These are phyloP conservation scores for Zaprionus taronus DNA, from an alignment of 1,140 invertebrate species.

Conservation along the genomic window DNA sequence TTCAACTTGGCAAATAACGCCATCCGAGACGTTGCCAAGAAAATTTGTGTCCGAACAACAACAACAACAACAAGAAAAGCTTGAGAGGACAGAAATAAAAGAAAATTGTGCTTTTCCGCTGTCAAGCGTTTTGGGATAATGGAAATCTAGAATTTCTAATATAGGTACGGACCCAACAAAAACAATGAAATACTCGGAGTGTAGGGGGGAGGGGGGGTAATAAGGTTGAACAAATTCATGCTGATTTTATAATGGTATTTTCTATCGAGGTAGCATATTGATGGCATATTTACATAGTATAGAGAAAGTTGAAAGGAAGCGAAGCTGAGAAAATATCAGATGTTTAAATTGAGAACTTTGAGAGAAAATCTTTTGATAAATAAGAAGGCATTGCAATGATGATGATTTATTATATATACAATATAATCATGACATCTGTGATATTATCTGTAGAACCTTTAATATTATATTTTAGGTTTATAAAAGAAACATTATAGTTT, in stretches of 20 bases:
- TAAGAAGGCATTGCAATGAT: background rate
- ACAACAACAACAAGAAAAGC: conserved; percentile 38
- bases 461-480: too few species aligned
- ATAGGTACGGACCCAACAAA: background rate
- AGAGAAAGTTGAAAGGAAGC: background rate
- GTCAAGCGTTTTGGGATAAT: conserved; percentile 12
- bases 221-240: background rate
- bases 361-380: background rate
- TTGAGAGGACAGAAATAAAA: conserved; percentile 3
- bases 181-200: background rate
- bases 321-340: too few species aligned
- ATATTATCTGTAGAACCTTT: too few species aligned
- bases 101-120: conserved; percentile 18
- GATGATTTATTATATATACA: too few species aligned
- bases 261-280: background rate
- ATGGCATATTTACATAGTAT: background rate
- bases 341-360: background rate
- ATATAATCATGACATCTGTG: too few species aligned
- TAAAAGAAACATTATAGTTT: too few species aligned
- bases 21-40: conserved; percentile 23
- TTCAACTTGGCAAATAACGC: conserved; percentile 56
- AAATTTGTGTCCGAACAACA: conserved; percentile 1
- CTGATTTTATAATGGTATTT: conserved; percentile 2
- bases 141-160: conserved; percentile 9
- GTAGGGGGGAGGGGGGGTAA: background rate